Percentiles rank a stretch among this genome's conserved stretches.
These are phyloP conservation scores for Dysidea cf. avara DNA, from an alignment of 37 sponge, comb jelly and placozoan genomes.

Conservation along the genomic window DNA sequence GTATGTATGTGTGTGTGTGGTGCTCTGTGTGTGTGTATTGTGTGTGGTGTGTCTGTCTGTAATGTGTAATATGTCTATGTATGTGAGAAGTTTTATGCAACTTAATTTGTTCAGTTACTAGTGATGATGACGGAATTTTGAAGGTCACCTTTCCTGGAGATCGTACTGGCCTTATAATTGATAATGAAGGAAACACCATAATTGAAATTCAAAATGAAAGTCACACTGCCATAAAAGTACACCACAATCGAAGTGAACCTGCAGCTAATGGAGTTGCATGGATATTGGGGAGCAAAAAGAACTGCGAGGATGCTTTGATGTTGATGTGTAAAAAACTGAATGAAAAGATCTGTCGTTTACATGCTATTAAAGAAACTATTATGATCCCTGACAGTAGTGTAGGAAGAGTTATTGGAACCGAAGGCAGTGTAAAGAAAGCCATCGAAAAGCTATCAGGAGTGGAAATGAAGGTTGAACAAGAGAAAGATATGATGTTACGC, in stretches of 20 bases:
- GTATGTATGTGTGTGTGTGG: constrained; percentile 4
- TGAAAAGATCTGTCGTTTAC: constrained; percentile 7
- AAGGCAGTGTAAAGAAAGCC: constrained; percentile 11
- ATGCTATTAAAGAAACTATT: no score
- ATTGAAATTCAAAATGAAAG: constrained; percentile 56
- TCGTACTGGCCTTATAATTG: constrained; percentile 71
- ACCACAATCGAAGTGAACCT: background rate
- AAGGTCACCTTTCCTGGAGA: constrained; percentile 65
- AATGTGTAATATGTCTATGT: no score
- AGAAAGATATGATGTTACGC: constrained; percentile 7
- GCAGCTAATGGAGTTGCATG: no score
- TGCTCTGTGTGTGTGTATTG: background rate
- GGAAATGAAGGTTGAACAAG: constrained; percentile 4
- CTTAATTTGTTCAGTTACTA: no score
- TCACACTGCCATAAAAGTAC: constrained; percentile 48
- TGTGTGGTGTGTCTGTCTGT: background rate
- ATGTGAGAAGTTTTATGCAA: no score
- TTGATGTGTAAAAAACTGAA: constrained; percentile 20
- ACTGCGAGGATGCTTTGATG: constrained; percentile 31
- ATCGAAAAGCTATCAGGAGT: constrained; percentile 41
- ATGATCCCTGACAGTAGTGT: constrained; percentile 5
- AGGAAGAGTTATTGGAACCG: constrained; percentile 39
- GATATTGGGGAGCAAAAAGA: constrained; percentile 42
- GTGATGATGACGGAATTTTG: no score
- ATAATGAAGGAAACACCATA: constrained; percentile 68